Conservation (phyloP, 2,797 vertebrate genomes). For the Erpetoichthys calabaricus region DNA sequence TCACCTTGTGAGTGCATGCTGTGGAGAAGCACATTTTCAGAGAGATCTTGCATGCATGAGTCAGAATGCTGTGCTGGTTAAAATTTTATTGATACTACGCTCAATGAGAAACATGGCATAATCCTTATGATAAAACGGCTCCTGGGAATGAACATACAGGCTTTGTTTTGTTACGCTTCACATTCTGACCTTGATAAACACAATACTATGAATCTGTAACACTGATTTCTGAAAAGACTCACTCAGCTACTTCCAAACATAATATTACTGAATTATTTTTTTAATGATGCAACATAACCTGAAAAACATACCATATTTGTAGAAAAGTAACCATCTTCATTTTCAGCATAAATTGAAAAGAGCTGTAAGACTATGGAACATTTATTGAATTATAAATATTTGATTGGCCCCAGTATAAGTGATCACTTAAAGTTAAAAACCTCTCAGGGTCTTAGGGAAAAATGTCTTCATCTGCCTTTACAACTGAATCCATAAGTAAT, state of each 20-base stretch:
- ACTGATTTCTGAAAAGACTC: background rate
- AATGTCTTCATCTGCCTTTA: no score
- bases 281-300: no score
- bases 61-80: background rate
- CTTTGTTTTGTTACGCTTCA: background rate
- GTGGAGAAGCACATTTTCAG: constrained; percentile 3
- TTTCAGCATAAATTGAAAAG: no score
- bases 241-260: background rate
- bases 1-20: constrained; percentile 54
- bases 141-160: background rate
- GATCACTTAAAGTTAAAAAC: no score
- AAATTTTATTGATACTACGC: constrained; percentile 1
- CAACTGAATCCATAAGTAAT: no score
- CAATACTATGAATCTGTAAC: background rate
- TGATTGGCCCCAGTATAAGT: no score
- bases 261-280: no score
- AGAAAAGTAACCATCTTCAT: no score
- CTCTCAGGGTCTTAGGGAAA: no score
- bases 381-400: no score
- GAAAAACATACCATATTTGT: no score
- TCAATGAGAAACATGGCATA: background rate
- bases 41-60: background rate
- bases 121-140: constrained; percentile 1
- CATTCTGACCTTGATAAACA: background rate
- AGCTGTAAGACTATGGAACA: no score